Conservation (phyloP, 2,888 invertebrate genomes). For the Meganola albula region DNA sequence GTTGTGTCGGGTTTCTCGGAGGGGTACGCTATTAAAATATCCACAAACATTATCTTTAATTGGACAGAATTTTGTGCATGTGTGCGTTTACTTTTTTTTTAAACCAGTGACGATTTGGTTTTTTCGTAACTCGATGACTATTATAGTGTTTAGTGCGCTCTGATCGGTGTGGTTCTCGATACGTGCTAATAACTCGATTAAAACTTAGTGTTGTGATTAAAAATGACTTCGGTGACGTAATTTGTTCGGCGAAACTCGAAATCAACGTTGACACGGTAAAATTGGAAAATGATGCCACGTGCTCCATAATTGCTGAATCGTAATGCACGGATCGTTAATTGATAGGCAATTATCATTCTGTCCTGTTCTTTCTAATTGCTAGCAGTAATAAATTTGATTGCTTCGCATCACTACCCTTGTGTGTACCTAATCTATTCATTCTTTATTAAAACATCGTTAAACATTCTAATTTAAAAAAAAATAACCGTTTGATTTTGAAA, state of each 20-base stretch:
- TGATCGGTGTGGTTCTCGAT: conserved; percentile 54
- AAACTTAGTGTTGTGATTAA: conserved; percentile 38
- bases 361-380: conserved; percentile 60
- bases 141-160: conserved; percentile 65
- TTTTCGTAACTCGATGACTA: conserved; percentile 71
- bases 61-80: conserved; percentile 74
- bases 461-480: conserved; percentile 22
- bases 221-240: conserved; percentile 70
- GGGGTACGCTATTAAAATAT: conserved; percentile 77
- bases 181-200: conserved; percentile 25
- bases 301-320: conserved; percentile 56
- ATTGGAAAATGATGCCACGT: conserved; percentile 63
- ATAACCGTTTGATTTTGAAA: too few species aligned
- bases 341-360: conserved; percentile 57
- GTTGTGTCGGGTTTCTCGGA: conserved; percentile 77
- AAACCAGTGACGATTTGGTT: conserved; percentile 62
- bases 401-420: conserved; percentile 31
- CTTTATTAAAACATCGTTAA: conserved; percentile 21
- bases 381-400: conserved; percentile 48
- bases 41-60: conserved; percentile 78
- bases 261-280: conserved; percentile 29
- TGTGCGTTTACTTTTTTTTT: conserved; percentile 67
- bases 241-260: conserved; percentile 25
- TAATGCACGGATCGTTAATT: conserved; percentile 59
- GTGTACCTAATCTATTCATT: conserved; percentile 27